These are phyloP conservation scores for Cladorhizidae sp. DNA, from an alignment of 37 sponge, comb jelly and placozoan species.

Conservation along the genomic window DNA sequence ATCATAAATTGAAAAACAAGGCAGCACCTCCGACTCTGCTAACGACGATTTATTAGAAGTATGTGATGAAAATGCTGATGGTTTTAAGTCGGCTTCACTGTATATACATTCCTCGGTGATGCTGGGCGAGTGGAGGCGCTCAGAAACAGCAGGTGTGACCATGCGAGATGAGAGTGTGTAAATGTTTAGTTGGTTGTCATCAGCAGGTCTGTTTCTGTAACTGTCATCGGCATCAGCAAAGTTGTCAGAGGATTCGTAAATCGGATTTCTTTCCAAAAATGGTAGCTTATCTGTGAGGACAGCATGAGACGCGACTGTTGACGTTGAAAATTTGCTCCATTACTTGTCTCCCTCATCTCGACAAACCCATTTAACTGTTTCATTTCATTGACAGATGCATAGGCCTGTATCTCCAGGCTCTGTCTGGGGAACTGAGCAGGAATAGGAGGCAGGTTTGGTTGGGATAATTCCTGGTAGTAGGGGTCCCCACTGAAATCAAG, in stretches of 20 bases:
- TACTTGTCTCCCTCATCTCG: constrained; percentile 6
- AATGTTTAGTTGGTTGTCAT: constrained; percentile 34
- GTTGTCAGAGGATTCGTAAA: constrained; percentile 55
- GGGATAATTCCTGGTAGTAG: constrained; percentile 39
- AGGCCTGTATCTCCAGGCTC: constrained; percentile 16
- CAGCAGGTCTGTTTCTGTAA: background rate
- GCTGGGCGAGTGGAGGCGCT: background rate
- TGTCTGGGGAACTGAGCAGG: constrained; percentile 21
- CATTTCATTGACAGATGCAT: constrained; percentile 23
- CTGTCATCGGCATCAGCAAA: background rate
- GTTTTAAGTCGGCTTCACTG: constrained; percentile 22
- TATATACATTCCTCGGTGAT: background rate
- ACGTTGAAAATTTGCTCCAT: background rate
- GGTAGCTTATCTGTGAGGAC: background rate
- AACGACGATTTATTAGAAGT: background rate
- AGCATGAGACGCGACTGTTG: background rate
- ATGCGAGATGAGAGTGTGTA: constrained; percentile 30
- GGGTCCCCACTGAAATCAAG: constrained; percentile 12
- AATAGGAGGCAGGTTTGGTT: constrained; percentile 49
- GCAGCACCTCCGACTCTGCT: background rate
- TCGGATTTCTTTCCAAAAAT: constrained; percentile 45
- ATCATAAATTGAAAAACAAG: constrained; percentile 43
- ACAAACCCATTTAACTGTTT: constrained; percentile 24
- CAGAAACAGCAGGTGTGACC: constrained; percentile 34
- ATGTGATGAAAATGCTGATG: background rate